phyloP scores from a whole-genome alignment of 2,888 invertebrate species.

The Stictocephala bisonia region DNA sequence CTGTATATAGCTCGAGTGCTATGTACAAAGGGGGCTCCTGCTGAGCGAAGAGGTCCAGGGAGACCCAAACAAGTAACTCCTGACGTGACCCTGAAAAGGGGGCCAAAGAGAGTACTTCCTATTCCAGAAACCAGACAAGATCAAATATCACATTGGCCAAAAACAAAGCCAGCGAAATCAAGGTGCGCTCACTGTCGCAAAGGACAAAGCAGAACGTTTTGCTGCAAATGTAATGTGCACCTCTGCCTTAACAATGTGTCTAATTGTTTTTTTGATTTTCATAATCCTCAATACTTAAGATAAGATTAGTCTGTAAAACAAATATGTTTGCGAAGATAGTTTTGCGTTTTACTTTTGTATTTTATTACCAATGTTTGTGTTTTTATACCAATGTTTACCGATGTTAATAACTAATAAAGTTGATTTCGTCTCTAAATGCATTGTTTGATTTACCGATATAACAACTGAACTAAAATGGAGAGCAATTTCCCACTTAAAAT shows the following conservation, averaged over 20 bases:
- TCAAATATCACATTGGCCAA: conserved; percentile 39
- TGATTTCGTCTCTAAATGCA: no score
- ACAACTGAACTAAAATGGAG: no score
- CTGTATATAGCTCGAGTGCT: background rate
- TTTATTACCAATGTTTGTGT: no score
- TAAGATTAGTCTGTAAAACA: no score
- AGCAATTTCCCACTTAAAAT: no score
- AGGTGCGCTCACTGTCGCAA: background rate
- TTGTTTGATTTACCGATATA: no score
- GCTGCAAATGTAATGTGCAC: conserved; percentile 26
- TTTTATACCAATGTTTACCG: no score
- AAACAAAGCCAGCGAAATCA: background rate
- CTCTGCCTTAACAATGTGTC: conserved; percentile 3
- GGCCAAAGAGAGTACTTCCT: conserved; percentile 9
- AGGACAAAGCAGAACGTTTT: background rate
- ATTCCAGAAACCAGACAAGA: conserved; percentile 37
- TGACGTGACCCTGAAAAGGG: background rate
- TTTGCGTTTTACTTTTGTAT: no score
- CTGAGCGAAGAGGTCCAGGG: background rate
- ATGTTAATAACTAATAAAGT: no score
- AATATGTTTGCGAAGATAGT: no score
- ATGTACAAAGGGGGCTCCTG: background rate
- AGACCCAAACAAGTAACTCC: conserved; percentile 5
- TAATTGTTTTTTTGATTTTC: conserved; percentile 18
- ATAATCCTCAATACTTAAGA: background rate